These are phyloP conservation scores for Cepaea nemoralis DNA, from an alignment of 1,140 invertebrate species.

Conservation along the genomic window DNA sequence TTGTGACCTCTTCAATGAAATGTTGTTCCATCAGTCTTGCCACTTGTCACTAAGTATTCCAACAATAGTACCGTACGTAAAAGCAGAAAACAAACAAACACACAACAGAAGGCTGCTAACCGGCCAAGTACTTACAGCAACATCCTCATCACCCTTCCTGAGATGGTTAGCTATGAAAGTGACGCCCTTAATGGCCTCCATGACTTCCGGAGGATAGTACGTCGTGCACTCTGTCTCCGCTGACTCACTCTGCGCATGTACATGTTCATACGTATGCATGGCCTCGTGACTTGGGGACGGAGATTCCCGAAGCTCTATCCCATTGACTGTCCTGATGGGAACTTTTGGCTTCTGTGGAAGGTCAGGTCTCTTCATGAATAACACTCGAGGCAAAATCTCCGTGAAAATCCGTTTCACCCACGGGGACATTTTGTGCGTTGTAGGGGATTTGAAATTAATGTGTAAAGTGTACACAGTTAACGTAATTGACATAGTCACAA, in stretches of 20 bases:
- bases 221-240: not conserved
- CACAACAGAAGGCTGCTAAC: too few relatives aligned
- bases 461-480: slow-evolving; percentile 71
- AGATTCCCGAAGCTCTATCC: slow-evolving; percentile 80
- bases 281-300: slow-evolving; percentile 68
- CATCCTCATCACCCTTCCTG: slow-evolving; percentile 74
- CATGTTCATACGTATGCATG: slow-evolving; percentile 37
- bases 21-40: too few relatives aligned
- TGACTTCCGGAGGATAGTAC: slow-evolving; percentile 79
- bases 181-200: slow-evolving; percentile 91
- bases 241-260: slow-evolving; percentile 20
- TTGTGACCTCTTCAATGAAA: too few relatives aligned
- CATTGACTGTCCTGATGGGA: slow-evolving; percentile 76
- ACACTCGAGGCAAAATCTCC: slow-evolving; percentile 68
- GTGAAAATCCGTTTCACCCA: slow-evolving; percentile 71
- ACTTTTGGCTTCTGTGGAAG: not conserved
- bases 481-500: slow-evolving; percentile 72
- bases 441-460: slow-evolving; percentile 69
- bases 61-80: too few relatives aligned
- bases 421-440: slow-evolving; percentile 70
- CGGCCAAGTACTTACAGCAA: slow-evolving; percentile 55
- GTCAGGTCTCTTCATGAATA: slow-evolving; percentile 69
- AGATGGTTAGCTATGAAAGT: slow-evolving; percentile 97
- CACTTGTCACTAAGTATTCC: too few relatives aligned
- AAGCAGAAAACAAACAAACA: too few relatives aligned